Evolutionary conservation across 2,113 vertebrate species (phyloP).

Genomic region (Grammomys surdaster): DNA sequence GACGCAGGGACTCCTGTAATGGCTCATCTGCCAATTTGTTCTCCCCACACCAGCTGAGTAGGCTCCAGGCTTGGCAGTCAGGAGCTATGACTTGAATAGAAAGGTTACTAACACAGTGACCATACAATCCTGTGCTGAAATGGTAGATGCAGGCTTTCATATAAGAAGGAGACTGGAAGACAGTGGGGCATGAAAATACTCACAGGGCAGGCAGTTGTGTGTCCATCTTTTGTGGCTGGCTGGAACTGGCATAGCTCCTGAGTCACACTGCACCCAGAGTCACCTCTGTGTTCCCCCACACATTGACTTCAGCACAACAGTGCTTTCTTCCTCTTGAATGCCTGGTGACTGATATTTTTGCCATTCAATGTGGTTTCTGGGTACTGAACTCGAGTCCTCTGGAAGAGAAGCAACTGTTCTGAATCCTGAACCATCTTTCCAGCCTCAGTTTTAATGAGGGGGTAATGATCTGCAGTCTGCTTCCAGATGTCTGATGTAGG

Average conservation of each 20-base stretch:
- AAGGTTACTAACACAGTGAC: not conserved
- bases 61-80: not conserved
- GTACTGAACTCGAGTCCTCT: not conserved
- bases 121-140: not conserved
- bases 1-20: not conserved
- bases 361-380: not conserved
- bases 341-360: not conserved
- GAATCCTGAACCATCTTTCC: not conserved
- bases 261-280: rapidly evolving
- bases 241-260: not conserved
- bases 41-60: not conserved
- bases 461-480: not conserved
- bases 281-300: rapidly evolving
- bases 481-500: not conserved
- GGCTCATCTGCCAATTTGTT: constrained; percentile 55
- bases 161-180: not conserved
- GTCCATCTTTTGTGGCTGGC: not conserved
- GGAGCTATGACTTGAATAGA: constrained; percentile 37
- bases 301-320: not conserved
- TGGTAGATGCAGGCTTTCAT: not conserved
- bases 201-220: rapidly evolving
- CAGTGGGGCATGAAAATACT: not conserved
- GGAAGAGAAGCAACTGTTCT: not conserved
- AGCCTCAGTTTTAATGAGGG: constrained; percentile 9
- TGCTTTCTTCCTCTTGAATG: not conserved